Base-by-base conservation (phyloP, 1,140 invertebrate genomes). In the Triops cancriformis region DNA sequence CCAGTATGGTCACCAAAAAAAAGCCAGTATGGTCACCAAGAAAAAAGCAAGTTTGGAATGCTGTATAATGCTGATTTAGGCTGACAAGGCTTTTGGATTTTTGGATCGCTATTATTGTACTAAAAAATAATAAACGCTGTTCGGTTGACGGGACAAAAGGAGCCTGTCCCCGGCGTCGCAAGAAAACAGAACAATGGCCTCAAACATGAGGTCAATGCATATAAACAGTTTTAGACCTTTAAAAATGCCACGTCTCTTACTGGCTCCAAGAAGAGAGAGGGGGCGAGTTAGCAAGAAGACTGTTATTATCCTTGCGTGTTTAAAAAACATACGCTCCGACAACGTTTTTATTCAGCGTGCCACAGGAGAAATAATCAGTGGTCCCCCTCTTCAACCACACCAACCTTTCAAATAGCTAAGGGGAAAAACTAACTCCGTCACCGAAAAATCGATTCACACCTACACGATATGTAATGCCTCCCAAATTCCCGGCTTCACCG, bases 141-240 rank as follows among this genome's bases (percentile, higher is more conserved):
- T 64, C 5, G 45, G 10, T 0, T 64, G 23, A 14, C 23, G 51
- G 51, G 23, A 64, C 51, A 64, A 64, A 64, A 64, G 51, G 51
- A 64, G 51, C 51, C 51, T 64, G 51, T 64, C 51, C 18, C 51
- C 51, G 51, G 51, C 51, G 51, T 64, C 51, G 51, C 51, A 64
- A 9, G 18, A 64, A 64, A 64, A 64, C 10, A 64, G 51, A 64
- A 64, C 51, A 64, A 64, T 64, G 51, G 51, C 51, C 23, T 18
- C 23, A 64, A 64, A 64, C 51, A 64, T 64, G 51, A 64, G 51
- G 51, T 64, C 51, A 64, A 64, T 64, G 51, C 51, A 64, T 64
- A 64, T 23, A 64, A 64, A 64, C 51, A 64, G 51, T 64, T 64
- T 23, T 0, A 23, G 10, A 9, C 7, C 51, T 64, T 64, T 6